Evolutionary conservation across 92 coral and sea anemone genomes (phyloP).

Genomic region (Heliopora coerulea): DNA sequence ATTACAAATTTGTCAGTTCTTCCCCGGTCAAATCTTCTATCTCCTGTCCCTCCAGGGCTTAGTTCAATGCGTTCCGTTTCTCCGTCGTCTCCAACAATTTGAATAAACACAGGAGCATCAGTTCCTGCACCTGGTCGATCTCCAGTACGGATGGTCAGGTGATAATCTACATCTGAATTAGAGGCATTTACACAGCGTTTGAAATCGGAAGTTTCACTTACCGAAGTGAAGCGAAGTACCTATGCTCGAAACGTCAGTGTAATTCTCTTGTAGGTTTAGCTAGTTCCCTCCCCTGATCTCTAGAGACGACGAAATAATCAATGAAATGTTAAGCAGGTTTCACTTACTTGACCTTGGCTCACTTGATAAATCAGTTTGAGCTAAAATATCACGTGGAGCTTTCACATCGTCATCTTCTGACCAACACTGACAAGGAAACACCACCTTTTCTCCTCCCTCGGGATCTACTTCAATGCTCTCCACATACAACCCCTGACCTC

Average conservation of each 20-base stretch:
- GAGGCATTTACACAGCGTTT: too few relatives aligned
- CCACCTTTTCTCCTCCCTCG: conserved; percentile 79
- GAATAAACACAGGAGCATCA: conserved; percentile 96
- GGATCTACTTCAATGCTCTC: conserved; percentile 89
- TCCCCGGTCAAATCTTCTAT: conserved; percentile 94
- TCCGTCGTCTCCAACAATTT: conserved; percentile 86
- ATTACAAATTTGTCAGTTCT: conserved; percentile 96
- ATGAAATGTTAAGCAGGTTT: neutral
- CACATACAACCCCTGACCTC: conserved; percentile 80
- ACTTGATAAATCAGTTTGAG: neutral
- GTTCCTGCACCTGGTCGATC: conserved; percentile 92
- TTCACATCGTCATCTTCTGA: conserved; percentile 32
- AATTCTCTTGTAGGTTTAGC: too few relatives aligned
- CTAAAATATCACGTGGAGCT: conserved; percentile 22
- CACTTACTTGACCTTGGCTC: conserved; percentile 33
- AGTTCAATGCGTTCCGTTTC: conserved; percentile 95
- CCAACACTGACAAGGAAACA: conserved; percentile 61
- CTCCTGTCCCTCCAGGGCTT: conserved; percentile 98
- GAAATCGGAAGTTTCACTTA: too few relatives aligned
- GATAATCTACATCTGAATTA: conserved; percentile 81
- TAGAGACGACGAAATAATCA: too few relatives aligned
- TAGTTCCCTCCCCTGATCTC: too few relatives aligned
- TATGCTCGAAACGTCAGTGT: too few relatives aligned
- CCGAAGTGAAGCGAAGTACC: too few relatives aligned
- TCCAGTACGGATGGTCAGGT: conserved; percentile 91